Conservation (phyloP, 2,113 vertebrate species). For the Corythornis cristatus region DNA sequence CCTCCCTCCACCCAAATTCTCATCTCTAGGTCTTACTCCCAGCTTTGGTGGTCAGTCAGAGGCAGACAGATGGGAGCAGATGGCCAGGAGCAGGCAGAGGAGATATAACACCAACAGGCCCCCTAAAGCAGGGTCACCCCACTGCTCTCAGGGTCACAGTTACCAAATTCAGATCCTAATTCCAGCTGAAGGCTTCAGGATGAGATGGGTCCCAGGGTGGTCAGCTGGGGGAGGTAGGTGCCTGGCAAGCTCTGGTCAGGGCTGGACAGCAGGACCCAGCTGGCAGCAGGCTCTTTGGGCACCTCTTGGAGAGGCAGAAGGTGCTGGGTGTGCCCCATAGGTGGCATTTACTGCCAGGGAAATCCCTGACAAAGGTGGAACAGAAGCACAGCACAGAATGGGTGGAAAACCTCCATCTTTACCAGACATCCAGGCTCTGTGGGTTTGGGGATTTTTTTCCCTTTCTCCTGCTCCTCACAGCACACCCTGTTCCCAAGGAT, state of each 20-base stretch:
- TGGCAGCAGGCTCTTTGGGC: neutral
- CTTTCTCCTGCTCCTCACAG: neutral
- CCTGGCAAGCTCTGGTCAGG: neutral
- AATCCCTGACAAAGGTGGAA: neutral
- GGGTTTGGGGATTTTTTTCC: neutral
- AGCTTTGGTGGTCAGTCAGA: neutral
- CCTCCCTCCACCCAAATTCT: neutral
- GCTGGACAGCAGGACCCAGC: neutral
- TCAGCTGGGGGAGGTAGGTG: neutral
- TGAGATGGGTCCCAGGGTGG: accelerated
- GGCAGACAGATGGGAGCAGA: neutral
- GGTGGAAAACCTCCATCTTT: neutral
- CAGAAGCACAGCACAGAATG: neutral
- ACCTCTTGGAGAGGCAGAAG: neutral
- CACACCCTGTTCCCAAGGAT: neutral
- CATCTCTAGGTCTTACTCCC: neutral
- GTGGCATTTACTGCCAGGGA: neutral
- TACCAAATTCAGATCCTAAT: accelerated
- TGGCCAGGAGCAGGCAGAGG: neutral
- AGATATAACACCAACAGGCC: neutral
- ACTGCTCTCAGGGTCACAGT: neutral
- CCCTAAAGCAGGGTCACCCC: neutral
- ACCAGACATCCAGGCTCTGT: neutral
- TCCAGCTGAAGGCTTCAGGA: neutral
- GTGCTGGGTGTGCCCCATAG: neutral